These are phyloP conservation scores for Dendrolimus kikuchii DNA, from an alignment of 1,140 invertebrate species.

Conservation along the genomic window DNA sequence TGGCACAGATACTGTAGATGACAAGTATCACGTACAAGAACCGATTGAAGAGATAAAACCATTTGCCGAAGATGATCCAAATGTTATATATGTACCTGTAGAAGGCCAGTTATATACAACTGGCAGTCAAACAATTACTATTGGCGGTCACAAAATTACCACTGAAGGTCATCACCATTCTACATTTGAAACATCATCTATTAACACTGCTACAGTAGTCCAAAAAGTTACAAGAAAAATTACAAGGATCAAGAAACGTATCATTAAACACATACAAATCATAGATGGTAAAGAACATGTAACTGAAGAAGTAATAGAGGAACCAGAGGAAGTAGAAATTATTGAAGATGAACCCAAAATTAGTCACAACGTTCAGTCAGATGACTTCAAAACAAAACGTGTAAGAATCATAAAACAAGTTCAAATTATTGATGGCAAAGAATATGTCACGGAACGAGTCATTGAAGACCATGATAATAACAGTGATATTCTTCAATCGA, in stretches of 20 bases:
- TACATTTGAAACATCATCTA: slow-evolving; percentile 44
- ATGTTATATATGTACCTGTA: no score
- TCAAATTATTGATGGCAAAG: slow-evolving; percentile 84
- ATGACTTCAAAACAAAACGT: slow-evolving; percentile 70
- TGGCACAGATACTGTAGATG: slow-evolving; percentile 7
- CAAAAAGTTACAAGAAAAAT: slow-evolving; percentile 80
- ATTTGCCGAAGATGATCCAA: not conserved
- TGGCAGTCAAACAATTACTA: slow-evolving; percentile 16
- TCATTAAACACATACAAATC: slow-evolving; percentile 83
- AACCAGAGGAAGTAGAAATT: slow-evolving; percentile 76
- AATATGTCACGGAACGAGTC: slow-evolving; percentile 79
- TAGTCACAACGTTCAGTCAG: slow-evolving; percentile 34
- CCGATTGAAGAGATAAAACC: slow-evolving; percentile 18
- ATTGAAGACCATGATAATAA: slow-evolving; percentile 79
- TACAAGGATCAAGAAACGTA: slow-evolving; percentile 75
- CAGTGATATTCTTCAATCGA: slow-evolving; percentile 17
- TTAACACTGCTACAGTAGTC: slow-evolving; percentile 79
- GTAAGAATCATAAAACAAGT: slow-evolving; percentile 80
- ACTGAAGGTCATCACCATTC: slow-evolving; percentile 21
- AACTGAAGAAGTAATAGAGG: slow-evolving; percentile 81
- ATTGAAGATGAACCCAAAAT: slow-evolving; percentile 43
- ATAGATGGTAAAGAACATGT: slow-evolving; percentile 85
- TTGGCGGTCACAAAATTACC: slow-evolving; percentile 14
- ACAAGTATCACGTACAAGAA: slow-evolving; percentile 23
- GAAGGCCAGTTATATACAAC: slow-evolving; percentile 1